Evolutionary conservation across 37 sponge, comb jelly and placozoan genomes (phyloP).

Genomic region (Halichondria panicea): DNA sequence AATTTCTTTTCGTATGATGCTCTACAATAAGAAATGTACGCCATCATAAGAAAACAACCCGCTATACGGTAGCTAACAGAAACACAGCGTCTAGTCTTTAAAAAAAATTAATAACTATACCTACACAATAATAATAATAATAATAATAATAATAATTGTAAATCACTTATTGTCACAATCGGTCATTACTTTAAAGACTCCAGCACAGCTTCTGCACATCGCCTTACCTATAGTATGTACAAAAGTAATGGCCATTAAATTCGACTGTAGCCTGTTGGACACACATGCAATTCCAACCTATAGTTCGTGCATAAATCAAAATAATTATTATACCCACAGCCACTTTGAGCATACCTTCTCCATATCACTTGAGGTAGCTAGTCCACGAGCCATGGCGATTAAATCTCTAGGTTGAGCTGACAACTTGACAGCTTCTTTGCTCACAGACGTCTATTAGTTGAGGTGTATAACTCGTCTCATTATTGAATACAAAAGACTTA

Average conservation of each 20-base stretch:
- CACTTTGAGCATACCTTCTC: conserved; percentile 21
- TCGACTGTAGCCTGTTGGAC: background rate
- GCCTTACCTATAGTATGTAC: conserved; percentile 12
- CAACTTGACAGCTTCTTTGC: conserved; percentile 12
- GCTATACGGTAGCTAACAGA: no score
- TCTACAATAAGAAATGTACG: no score
- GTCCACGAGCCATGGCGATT: background rate
- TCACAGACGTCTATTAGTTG: background rate
- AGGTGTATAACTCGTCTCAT: no score
- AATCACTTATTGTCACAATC: no score
- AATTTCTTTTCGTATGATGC: no score
- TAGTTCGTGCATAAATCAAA: background rate
- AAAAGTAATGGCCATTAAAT: background rate
- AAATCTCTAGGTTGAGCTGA: conserved; percentile 13
- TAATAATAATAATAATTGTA: no score
- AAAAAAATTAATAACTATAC: no score
- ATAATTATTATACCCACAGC: background rate
- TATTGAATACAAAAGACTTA: conserved; percentile 9
- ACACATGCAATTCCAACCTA: background rate
- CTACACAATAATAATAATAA: no score
- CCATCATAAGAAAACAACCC: no score
- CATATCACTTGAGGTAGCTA: conserved; percentile 15
- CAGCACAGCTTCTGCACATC: conserved; percentile 19
- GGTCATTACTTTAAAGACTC: conserved; percentile 17
- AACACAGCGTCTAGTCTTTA: no score